phyloP scores from a whole-genome alignment of 2,797 vertebrate species.

The Bucorvus abyssinicus region DNA sequence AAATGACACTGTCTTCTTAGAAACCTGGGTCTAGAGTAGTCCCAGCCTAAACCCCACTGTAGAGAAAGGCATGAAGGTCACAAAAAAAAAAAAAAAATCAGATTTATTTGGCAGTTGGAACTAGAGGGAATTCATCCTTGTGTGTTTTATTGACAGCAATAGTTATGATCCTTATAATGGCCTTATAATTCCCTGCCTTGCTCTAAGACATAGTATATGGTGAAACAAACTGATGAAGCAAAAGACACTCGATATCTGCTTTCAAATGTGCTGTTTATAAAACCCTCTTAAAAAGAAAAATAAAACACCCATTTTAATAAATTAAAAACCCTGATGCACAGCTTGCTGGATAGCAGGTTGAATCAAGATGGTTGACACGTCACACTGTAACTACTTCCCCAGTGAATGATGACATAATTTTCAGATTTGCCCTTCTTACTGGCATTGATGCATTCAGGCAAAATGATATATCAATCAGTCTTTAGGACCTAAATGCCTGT shows the following conservation, averaged over 20 bases:
- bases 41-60: neutral
- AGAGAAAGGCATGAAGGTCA: neutral
- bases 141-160: conserved; percentile 46
- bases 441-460: conserved; percentile 39
- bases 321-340: neutral
- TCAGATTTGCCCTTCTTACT: conserved; percentile 41
- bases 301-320: conserved; percentile 55
- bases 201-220: conserved; percentile 24
- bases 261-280: conserved; percentile 54
- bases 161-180: conserved; percentile 29
- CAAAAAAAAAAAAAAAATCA: neutral
- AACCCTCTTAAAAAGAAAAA: conserved; percentile 38
- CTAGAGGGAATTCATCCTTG: neutral
- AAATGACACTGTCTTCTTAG: neutral
- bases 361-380: conserved; percentile 7
- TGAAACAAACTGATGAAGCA: conserved; percentile 55
- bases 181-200: conserved; percentile 39
- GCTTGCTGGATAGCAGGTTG: neutral
- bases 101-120: neutral
- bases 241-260: neutral
- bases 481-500: conserved; percentile 24
- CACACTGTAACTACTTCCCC: conserved; percentile 13
- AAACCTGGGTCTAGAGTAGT: neutral
- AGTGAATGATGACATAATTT: conserved; percentile 53
- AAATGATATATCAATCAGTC: conserved; percentile 34